phyloP scores from a whole-genome alignment of 2,888 invertebrate genomes.

The Tortricodes alternella region DNA sequence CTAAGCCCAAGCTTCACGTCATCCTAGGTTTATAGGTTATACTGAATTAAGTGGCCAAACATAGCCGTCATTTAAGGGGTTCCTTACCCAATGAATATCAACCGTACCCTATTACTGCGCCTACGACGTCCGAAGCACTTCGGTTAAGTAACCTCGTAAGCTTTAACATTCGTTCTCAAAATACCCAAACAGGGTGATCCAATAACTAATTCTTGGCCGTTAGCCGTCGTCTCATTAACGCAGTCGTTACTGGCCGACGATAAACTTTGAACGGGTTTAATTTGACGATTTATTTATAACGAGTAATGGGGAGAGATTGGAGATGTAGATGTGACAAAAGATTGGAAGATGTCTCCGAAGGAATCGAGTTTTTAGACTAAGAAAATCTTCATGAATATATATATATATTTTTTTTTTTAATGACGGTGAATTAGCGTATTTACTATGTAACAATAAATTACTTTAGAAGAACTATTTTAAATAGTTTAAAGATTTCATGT shows the following conservation, averaged over 20 bases:
- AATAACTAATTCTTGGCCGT: constrained; percentile 50
- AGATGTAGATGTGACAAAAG: constrained; percentile 13
- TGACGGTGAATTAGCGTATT: too few species aligned
- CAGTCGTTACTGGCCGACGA: constrained; percentile 37
- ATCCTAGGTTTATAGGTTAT: too few species aligned
- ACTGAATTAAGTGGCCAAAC: too few species aligned
- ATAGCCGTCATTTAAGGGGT: too few species aligned
- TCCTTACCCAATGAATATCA: too few species aligned
- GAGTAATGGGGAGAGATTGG: constrained; percentile 10
- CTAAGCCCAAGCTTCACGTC: too few species aligned
- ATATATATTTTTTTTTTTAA: too few species aligned
- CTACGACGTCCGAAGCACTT: not conserved
- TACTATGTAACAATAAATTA: too few species aligned
- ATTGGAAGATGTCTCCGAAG: not conserved
- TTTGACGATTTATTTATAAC: constrained; percentile 69
- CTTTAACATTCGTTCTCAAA: constrained; percentile 5
- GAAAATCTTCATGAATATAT: not conserved
- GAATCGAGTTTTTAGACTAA: too few species aligned
- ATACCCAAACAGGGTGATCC: constrained; percentile 33
- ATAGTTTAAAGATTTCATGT: too few species aligned
- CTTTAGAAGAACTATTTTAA: too few species aligned
- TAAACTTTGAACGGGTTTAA: constrained; percentile 58
- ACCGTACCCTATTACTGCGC: too few species aligned
- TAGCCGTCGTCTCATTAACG: constrained; percentile 71
- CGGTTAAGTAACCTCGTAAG: not conserved